Base-by-base conservation (phyloP, 2,888 invertebrate genomes). In the Nephrocerus scutellatus region DNA sequence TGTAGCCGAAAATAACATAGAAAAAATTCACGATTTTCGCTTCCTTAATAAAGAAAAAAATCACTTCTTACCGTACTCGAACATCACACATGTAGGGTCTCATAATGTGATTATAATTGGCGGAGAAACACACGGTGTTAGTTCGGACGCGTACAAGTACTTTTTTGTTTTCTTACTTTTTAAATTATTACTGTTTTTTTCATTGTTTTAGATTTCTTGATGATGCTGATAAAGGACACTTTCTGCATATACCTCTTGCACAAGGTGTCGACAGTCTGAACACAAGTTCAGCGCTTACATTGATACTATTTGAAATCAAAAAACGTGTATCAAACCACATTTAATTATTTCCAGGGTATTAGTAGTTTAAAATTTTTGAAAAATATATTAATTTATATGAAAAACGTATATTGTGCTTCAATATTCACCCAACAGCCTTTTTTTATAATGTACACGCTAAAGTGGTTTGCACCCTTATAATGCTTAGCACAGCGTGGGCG, bases 111-210 rank as follows among this genome's bases (percentile, higher is more conserved):
- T 95, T 5, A 73, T 93, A 22, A 72, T 93, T 49, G 90, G 92
- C 10, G 92, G 92, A 7, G 95, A 95, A 70, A 89, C 89, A 6
- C 77, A 83, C 62, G 90, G 93, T 1, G 72, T 93, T n/a, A 86
- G 87, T 69, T 61, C 72, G 14, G 75, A 82, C 18, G 81, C 85
- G 5, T 80, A 80, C 56, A 66, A 54, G 78, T 77, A 49, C 12
- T 10, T 36, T n/a, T 21, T 24, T n/a, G 6, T 30, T n/a, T 20
- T 6, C 16, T 34, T 36, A 25, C 12, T 23, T 3, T 23, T n/a
- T 7, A 30, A 22, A 37, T 36, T 14, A 32, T 31, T 36, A 16
- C 33, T 24, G 37, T 24, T 12, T 13, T 19, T n/a, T 14, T 4
- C 41, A 25, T 26, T 23, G 23, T 48, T 42, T 3, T 8, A 63